Conservation (phyloP, 2,797 vertebrate species). For the Phoebastria nigripes region DNA sequence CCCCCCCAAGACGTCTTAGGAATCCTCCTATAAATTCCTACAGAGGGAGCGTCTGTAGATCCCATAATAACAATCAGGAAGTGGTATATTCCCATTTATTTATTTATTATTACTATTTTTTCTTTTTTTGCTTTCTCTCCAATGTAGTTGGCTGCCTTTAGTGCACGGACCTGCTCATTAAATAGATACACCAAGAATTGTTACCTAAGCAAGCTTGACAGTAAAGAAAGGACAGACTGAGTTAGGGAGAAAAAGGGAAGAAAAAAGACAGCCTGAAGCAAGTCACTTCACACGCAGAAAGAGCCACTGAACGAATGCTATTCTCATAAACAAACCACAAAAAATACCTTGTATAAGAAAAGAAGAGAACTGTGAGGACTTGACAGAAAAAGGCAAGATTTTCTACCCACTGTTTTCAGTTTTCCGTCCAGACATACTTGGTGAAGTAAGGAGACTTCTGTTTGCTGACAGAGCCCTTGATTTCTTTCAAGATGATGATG, state of each 20-base stretch:
- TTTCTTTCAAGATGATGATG: constrained; percentile 89
- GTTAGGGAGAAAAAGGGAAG: constrained; percentile 69
- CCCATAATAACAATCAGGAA: constrained; percentile 52
- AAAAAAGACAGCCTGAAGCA: constrained; percentile 75
- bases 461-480: constrained; percentile 80
- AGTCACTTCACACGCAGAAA: constrained; percentile 75
- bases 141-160: constrained; percentile 75
- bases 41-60: constrained; percentile 59
- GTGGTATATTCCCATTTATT: constrained; percentile 54
- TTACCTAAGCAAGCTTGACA: constrained; percentile 81
- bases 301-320: constrained; percentile 75
- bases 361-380: constrained; percentile 77
- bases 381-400: constrained; percentile 80
- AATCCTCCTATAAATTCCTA: constrained; percentile 55
- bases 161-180: constrained; percentile 79
- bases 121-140: not conserved
- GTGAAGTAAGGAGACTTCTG: constrained; percentile 82
- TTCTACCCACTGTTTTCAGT: constrained; percentile 77
- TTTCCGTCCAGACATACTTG: constrained; percentile 82
- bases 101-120: constrained; percentile 45
- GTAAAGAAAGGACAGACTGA: constrained; percentile 73
- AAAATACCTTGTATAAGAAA: constrained; percentile 69
- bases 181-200: constrained; percentile 81
- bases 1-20: not conserved
- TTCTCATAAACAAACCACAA: constrained; percentile 76